phyloP scores from a whole-genome alignment of 2,888 invertebrate species.

The Lasioglossum zephyrum region DNA sequence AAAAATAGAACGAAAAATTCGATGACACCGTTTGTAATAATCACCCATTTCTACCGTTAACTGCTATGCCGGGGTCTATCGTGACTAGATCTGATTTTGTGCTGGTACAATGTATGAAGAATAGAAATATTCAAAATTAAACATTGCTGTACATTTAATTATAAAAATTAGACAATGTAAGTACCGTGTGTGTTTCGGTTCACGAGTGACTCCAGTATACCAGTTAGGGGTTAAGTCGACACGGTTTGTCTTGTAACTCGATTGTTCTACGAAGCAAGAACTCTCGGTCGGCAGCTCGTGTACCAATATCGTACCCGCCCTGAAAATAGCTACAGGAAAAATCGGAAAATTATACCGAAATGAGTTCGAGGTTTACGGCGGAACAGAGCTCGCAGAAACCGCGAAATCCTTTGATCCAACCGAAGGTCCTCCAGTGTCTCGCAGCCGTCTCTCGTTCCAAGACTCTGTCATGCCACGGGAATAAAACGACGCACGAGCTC shows the following conservation, averaged over 20 bases:
- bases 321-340: constrained; percentile 24
- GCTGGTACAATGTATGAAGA: too few species aligned
- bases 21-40: background rate
- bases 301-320: background rate
- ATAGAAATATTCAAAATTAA: too few species aligned
- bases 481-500: constrained; percentile 23
- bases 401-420: constrained; percentile 54
- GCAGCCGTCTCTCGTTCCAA: constrained; percentile 8
- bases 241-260: too few species aligned
- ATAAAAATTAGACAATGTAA: too few species aligned
- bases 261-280: too few species aligned
- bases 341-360: constrained; percentile 31
- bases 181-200: too few species aligned
- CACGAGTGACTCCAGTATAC: too few species aligned
- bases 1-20: background rate
- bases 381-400: constrained; percentile 4
- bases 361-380: background rate
- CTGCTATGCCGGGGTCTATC: too few species aligned
- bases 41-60: background rate
- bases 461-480: constrained; percentile 20
- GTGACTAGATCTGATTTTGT: too few species aligned
- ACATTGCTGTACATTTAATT: too few species aligned
- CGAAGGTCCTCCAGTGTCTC: constrained; percentile 10
- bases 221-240: too few species aligned
- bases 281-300: background rate